These are phyloP conservation scores for Idaea biselata DNA, from an alignment of 2,888 invertebrate genomes.

Conservation along the genomic window DNA sequence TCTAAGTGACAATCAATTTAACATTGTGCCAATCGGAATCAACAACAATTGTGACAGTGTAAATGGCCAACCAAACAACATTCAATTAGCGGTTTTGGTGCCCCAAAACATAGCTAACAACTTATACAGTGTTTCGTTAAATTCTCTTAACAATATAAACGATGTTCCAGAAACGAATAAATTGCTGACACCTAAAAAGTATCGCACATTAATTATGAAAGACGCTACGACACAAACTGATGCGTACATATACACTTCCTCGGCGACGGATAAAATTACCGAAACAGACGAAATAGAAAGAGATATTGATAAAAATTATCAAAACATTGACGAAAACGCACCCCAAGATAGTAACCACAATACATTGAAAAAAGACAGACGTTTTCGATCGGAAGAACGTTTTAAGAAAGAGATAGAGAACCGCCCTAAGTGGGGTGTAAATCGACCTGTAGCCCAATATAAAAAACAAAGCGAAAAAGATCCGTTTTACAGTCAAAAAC, in stretches of 20 bases:
- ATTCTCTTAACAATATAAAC: conserved; percentile 57
- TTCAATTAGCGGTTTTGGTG: conserved; percentile 82
- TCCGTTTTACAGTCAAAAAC: conserved; percentile 88
- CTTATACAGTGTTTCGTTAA: conserved; percentile 68
- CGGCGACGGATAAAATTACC: conserved; percentile 52
- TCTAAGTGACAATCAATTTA: conserved; percentile 66
- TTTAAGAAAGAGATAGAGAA: conserved; percentile 81
- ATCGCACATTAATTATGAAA: conserved; percentile 71
- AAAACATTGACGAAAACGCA: conserved; percentile 74
- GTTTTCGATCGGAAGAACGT: conserved; percentile 77
- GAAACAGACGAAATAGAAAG: conserved; percentile 61
- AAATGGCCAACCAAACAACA: conserved; percentile 67
- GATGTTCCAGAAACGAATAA: conserved; percentile 58
- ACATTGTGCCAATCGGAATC: conserved; percentile 70
- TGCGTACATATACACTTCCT: conserved; percentile 40
- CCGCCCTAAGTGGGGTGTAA: conserved; percentile 88
- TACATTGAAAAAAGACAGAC: conserved; percentile 74
- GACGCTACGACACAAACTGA: conserved; percentile 88
- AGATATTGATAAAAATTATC: conserved; percentile 76
- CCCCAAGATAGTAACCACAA: conserved; percentile 73
- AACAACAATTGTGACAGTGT: conserved; percentile 61
- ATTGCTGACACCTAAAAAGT: conserved; percentile 71
- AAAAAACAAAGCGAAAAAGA: conserved; percentile 95
- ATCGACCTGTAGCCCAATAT: conserved; percentile 89
- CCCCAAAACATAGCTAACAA: conserved; percentile 72